These are phyloP conservation scores for Lepidurus packardi DNA, from an alignment of 1,140 invertebrate species.

Conservation along the genomic window DNA sequence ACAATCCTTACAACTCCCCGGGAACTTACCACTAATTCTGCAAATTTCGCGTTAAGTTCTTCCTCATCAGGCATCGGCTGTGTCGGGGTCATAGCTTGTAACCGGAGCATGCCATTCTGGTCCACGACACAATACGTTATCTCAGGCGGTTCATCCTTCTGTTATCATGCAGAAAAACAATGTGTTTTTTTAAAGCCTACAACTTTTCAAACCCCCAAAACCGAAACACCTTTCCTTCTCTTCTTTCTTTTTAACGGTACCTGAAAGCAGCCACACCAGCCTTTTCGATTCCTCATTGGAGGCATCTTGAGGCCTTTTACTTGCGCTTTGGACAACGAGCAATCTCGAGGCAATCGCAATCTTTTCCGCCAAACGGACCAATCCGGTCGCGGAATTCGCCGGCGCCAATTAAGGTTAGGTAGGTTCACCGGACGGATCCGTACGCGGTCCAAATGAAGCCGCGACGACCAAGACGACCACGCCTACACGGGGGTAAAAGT, in stretches of 20 bases:
- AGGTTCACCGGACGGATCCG: conserved; percentile 25
- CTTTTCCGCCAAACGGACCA: conserved; percentile 15
- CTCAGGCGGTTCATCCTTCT: conserved; percentile 86
- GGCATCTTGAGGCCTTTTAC: conserved; percentile 33
- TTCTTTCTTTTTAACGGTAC: conserved; percentile 40
- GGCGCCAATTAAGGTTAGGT: conserved; percentile 29
- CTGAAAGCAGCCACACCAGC: conserved; percentile 58
- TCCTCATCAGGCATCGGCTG: conserved; percentile 86
- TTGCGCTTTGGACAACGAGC: conserved; percentile 29
- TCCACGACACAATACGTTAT: conserved; percentile 85
- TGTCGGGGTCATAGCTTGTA: conserved; percentile 77
- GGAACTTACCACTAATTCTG: conserved; percentile 78
- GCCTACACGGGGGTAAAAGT: conserved; percentile 1
- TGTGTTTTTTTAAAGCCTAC: conserved; percentile 26
- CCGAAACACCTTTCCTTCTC: neutral
- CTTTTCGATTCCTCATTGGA: conserved; percentile 49
- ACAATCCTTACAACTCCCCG: neutral
- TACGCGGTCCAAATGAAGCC: conserved; percentile 34
- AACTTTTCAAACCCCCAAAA: neutral
- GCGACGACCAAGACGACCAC: conserved; percentile 32
- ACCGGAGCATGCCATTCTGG: conserved; percentile 71
- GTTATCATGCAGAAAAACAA: conserved; percentile 39
- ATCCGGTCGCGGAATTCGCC: conserved; percentile 12
- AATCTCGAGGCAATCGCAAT: conserved; percentile 22
- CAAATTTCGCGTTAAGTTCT: conserved; percentile 87